phyloP scores from a whole-genome alignment of 2,888 invertebrate genomes.

The Drosophila formosana region DNA sequence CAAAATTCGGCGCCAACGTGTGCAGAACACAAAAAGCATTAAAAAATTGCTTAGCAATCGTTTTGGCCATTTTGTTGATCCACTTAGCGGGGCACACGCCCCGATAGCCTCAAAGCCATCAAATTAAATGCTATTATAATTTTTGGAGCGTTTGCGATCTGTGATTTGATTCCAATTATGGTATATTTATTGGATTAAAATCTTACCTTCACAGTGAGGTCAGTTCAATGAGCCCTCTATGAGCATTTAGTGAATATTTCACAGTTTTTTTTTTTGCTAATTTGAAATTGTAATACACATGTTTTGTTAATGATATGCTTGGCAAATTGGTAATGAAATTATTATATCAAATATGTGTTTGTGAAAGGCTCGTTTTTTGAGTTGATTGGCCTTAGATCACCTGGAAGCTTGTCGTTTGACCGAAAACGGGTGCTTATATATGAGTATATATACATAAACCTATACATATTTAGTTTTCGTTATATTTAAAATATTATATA shows the following conservation, averaged over 20 bases:
- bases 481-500: slow-evolving; percentile 59
- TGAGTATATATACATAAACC: slow-evolving; percentile 5
- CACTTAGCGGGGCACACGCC: slow-evolving; percentile 34
- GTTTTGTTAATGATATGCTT: slow-evolving; percentile 24
- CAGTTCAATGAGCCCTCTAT: slow-evolving; percentile 61
- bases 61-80: slow-evolving; percentile 43
- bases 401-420: slow-evolving; percentile 37
- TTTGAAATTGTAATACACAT: slow-evolving; percentile 19
- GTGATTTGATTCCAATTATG: slow-evolving; percentile 32
- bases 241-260: background rate
- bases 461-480: slow-evolving; percentile 46
- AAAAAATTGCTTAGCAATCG: slow-evolving; percentile 34
- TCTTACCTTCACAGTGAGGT: slow-evolving; percentile 24
- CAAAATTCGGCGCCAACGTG: slow-evolving; percentile 46
- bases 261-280: background rate
- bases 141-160: slow-evolving; percentile 29
- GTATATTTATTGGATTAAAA: slow-evolving; percentile 13
- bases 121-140: slow-evolving; percentile 34
- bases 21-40: slow-evolving; percentile 70
- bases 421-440: slow-evolving; percentile 16
- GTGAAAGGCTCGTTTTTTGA: slow-evolving; percentile 22
- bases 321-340: slow-evolving; percentile 21
- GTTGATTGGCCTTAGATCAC: slow-evolving; percentile 70
- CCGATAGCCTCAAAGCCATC: background rate
- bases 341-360: slow-evolving; percentile 31